Conservation (phyloP, 2,113 vertebrate species). For the Synodontis membranacea region DNA sequence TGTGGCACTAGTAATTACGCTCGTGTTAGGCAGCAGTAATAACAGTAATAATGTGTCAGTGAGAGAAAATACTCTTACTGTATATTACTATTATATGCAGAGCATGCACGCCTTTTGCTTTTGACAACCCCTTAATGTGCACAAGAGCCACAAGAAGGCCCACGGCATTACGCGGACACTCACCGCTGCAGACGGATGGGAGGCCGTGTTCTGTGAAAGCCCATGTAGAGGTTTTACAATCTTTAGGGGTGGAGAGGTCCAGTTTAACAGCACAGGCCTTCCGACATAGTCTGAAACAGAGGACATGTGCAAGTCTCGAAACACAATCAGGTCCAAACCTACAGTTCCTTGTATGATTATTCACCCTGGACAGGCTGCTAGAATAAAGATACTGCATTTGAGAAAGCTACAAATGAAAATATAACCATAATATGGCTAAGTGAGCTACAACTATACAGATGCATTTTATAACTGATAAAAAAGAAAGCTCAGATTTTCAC, state of each 20-base stretch:
- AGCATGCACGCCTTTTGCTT: background rate
- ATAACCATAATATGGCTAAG: background rate
- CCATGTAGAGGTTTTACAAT: conserved; percentile 62
- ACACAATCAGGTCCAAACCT: background rate
- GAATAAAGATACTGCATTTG: background rate
- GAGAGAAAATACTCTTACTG: background rate
- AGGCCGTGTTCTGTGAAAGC: conserved; percentile 62
- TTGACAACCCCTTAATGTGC: background rate
- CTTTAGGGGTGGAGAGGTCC: conserved; percentile 73
- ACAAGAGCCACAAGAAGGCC: background rate
- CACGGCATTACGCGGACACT: background rate
- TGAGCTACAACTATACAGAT: background rate
- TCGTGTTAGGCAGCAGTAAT: background rate
- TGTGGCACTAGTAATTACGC: background rate
- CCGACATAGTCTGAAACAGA: conserved; percentile 76
- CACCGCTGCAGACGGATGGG: conserved; percentile 77
- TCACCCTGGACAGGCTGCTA: background rate
- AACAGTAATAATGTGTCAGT: background rate
- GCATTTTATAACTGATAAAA: background rate
- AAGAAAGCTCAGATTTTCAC: background rate
- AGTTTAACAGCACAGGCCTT: conserved; percentile 72
- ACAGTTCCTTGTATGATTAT: background rate
- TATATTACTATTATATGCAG: background rate
- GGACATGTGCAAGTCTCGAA: background rate
- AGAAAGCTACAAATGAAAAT: background rate